phyloP scores from a whole-genome alignment of 2,888 invertebrate genomes.

The Heliconius sara region DNA sequence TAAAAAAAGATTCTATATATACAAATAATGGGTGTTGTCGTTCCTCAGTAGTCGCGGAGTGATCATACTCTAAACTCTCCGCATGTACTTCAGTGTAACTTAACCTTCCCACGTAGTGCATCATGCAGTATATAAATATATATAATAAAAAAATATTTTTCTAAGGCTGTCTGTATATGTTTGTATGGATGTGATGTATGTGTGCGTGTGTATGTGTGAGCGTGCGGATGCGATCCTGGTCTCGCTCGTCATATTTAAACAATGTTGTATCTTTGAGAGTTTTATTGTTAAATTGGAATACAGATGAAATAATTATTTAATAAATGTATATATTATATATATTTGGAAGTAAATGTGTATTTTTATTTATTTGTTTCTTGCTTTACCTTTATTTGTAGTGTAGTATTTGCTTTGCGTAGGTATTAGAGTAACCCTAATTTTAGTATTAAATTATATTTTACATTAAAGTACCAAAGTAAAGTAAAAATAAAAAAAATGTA shows the following conservation, averaged over 20 bases:
- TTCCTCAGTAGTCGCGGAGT: slow-evolving; percentile 23
- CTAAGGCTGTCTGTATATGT: slow-evolving; percentile 52
- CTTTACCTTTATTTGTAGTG: not conserved
- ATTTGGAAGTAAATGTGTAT: slow-evolving; percentile 73
- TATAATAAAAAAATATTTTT: slow-evolving; percentile 60
- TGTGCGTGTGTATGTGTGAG: not conserved
- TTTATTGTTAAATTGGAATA: slow-evolving; percentile 85
- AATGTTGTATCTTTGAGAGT: slow-evolving; percentile 84
- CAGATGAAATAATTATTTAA: slow-evolving; percentile 83
- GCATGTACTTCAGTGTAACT: slow-evolving; percentile 21
- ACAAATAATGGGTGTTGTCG: slow-evolving; percentile 30
- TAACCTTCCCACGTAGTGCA: slow-evolving; percentile 25
- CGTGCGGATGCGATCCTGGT: slow-evolving; percentile 69
- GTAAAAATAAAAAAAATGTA: not conserved
- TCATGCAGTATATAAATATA: slow-evolving; percentile 19
- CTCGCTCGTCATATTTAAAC: slow-evolving; percentile 77
- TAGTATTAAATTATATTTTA: not conserved
- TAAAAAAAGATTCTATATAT: slow-evolving; percentile 22
- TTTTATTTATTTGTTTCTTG: slow-evolving; percentile 39
- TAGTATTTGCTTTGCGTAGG: not conserved
- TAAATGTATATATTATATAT: slow-evolving; percentile 85
- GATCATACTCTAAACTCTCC: not conserved
- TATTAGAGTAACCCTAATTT: not conserved
- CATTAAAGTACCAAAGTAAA: too few species aligned
- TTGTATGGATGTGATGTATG: slow-evolving; percentile 54